phyloP scores from a whole-genome alignment of 2,797 vertebrate species.

The Crenichthys baileyi region DNA sequence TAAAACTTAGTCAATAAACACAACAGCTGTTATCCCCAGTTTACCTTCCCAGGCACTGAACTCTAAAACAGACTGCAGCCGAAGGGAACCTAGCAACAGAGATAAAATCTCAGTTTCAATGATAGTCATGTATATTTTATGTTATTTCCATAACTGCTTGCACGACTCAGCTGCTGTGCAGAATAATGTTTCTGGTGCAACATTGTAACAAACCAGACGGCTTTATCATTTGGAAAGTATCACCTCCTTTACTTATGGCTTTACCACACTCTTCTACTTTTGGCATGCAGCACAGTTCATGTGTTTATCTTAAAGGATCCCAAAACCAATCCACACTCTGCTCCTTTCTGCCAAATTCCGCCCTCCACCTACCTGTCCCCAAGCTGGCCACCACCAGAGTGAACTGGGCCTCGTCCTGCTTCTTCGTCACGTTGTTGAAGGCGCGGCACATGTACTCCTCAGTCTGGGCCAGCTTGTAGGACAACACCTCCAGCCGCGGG shows the following conservation, averaged over 20 bases:
- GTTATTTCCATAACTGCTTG: conserved; percentile 39
- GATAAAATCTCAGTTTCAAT: conserved; percentile 48
- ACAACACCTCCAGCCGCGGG: conserved; percentile 85
- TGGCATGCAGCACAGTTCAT: conserved; percentile 52
- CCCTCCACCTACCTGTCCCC: conserved; percentile 82
- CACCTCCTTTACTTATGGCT: conserved; percentile 10
- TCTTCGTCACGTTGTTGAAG: conserved; percentile 93
- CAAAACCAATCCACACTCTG: conserved; percentile 54
- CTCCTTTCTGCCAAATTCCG: conserved; percentile 38
- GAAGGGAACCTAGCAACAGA: conserved; percentile 68
- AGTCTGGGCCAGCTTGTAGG: conserved; percentile 83
- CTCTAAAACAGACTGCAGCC: conserved; percentile 61
- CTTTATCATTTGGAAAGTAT: conserved; percentile 32
- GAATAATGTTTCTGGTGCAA: conserved; percentile 1
- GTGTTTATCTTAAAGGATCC: conserved; percentile 57
- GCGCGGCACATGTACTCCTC: conserved; percentile 89
- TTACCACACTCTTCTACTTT: conserved; percentile 39
- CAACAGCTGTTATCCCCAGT: conserved; percentile 83
- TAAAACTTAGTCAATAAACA: conserved; percentile 77
- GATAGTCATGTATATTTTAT: conserved; percentile 33
- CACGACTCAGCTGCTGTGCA: conserved; percentile 19
- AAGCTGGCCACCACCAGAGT: conserved; percentile 88
- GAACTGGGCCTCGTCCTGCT: conserved; percentile 88
- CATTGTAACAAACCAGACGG: conserved; percentile 10
- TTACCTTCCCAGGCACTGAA: conserved; percentile 82